These are phyloP conservation scores for Vulpes vulpes DNA, from an alignment of 2,113 vertebrate genomes.

Conservation along the genomic window DNA sequence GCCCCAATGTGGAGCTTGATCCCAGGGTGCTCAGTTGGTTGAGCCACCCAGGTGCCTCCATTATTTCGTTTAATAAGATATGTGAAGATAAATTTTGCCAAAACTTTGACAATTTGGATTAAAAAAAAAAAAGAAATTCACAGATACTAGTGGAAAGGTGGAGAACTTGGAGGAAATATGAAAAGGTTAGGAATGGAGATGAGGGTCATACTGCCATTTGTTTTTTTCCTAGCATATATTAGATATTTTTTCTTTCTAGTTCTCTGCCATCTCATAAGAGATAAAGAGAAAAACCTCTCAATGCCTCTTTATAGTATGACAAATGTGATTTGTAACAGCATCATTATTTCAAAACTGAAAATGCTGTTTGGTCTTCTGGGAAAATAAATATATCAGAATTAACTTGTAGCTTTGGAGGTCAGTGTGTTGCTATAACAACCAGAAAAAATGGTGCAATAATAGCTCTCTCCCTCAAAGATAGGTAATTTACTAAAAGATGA, in stretches of 20 bases:
- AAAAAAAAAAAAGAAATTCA: neutral
- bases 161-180: neutral
- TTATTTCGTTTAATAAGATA: neutral
- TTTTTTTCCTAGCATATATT: neutral
- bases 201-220: neutral
- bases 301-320: neutral
- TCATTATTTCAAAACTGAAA: slow-evolving; percentile 63
- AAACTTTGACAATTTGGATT: neutral
- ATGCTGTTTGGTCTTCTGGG: slow-evolving; percentile 20
- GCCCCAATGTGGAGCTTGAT: neutral
- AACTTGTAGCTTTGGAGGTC: slow-evolving; percentile 46
- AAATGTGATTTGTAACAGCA: slow-evolving; percentile 53
- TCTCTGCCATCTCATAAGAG: slow-evolving; percentile 19
- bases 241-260: neutral
- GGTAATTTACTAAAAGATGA: slow-evolving; percentile 49
- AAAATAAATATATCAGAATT: slow-evolving; percentile 59
- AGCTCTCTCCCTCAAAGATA: slow-evolving; percentile 32
- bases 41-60: neutral
- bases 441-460: slow-evolving; percentile 3
- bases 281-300: neutral
- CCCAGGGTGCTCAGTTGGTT: neutral
- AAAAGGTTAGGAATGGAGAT: neutral
- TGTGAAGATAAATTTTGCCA: neutral
- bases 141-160: neutral
- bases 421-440: slow-evolving; percentile 73